phyloP scores from a whole-genome alignment of 2,888 invertebrate genomes.

The Drosophila helvetica region DNA sequence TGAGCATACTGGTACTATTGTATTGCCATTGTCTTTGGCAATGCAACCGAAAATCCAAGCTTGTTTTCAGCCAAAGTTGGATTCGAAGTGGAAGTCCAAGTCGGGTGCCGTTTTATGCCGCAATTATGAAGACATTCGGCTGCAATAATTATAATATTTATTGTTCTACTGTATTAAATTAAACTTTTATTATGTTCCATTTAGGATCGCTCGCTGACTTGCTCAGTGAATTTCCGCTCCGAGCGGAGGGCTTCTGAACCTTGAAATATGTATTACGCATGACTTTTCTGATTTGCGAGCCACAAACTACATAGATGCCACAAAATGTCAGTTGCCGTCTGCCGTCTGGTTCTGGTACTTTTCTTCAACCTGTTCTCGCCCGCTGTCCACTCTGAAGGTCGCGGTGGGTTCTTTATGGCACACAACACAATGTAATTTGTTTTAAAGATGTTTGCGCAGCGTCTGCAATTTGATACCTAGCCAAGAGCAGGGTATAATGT shows the following conservation, averaged over 20 bases:
- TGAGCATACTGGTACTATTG: constrained; percentile 57
- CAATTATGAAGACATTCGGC: constrained; percentile 73
- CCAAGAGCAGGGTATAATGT: constrained; percentile 12
- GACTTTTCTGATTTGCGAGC: constrained; percentile 25
- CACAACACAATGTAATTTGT: constrained; percentile 66
- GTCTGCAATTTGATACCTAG: constrained; percentile 51
- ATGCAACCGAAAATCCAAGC: constrained; percentile 59
- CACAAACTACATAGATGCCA: constrained; percentile 14
- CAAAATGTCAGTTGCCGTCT: constrained; percentile 36
- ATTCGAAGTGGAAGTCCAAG: constrained; percentile 26
- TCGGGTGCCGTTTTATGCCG: constrained; percentile 9
- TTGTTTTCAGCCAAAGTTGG: constrained; percentile 28
- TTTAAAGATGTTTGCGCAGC: constrained; percentile 37
- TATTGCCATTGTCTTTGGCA: constrained; percentile 60
- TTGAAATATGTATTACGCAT: constrained; percentile 38
- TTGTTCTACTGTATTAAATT: constrained; percentile 28
- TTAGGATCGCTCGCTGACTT: neutral
- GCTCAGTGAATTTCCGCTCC: constrained; percentile 22
- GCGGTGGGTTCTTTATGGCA: constrained; percentile 57
- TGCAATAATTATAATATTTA: constrained; percentile 74
- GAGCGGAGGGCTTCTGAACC: constrained; percentile 20
- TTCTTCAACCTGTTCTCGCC: constrained; percentile 48
- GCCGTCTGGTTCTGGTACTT: constrained; percentile 29
- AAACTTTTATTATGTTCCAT: constrained; percentile 51
- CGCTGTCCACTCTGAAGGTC: constrained; percentile 68